Percentiles rank a stretch among this genome's conserved stretches.
Conservation (phyloP, 2,888 invertebrate genomes). For the Sarcophaga rosellei region DNA sequence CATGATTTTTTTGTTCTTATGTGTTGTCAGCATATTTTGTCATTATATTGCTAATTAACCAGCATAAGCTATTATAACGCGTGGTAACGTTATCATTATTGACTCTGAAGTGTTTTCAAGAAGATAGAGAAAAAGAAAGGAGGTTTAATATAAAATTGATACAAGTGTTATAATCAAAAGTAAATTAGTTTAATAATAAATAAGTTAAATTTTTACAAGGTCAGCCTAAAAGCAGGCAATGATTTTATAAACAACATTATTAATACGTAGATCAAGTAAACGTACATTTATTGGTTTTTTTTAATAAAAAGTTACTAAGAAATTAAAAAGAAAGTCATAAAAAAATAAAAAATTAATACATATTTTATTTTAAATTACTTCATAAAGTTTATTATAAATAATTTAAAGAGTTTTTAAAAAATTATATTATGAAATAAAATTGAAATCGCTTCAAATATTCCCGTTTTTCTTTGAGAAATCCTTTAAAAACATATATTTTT, state of each 20-base stretch:
- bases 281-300: too few relatives aligned
- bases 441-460: neutral
- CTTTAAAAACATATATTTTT: neutral
- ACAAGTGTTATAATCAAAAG: constrained; percentile 6
- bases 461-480: neutral
- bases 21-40: constrained; percentile 50
- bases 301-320: too few relatives aligned
- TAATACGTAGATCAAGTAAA: too few relatives aligned
- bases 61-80: neutral
- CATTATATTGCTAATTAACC: constrained; percentile 60
- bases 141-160: constrained; percentile 44
- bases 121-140: neutral
- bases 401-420: neutral
- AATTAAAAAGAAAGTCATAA: too few relatives aligned
- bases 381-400: too few relatives aligned
- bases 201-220: neutral
- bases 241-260: neutral
- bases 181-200: constrained; percentile 41
- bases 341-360: too few relatives aligned
- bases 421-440: neutral
- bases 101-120: neutral
- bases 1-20: constrained; percentile 21
- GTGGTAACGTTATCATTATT: constrained; percentile 44
- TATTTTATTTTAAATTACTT: too few relatives aligned
- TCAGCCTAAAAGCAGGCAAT: neutral